Evolutionary conservation across 2,888 invertebrate genomes (phyloP), one percentile per base, ranked within the genome.

Genomic region (Cecidostiba fungosa): DNA sequence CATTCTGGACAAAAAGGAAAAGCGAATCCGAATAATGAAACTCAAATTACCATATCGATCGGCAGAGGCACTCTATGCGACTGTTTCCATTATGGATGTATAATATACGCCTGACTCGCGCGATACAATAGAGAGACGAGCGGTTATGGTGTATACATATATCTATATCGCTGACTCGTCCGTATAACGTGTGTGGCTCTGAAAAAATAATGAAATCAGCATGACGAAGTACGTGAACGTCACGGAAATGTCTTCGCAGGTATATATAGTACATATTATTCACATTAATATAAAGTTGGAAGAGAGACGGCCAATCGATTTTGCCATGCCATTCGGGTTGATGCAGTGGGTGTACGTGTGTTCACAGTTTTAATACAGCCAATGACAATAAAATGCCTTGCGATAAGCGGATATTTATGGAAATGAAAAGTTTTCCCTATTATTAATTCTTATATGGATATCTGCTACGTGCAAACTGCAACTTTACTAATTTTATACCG

Each of bases 171-270:
- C 23, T 47, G 23, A 19, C 29, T 66, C 3, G 19, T 19, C 3
- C 16, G 1, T 62, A 80, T 50, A 79, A 50, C 70, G 47, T 79
- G 47, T 50, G 50, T 5, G 29, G 50, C 72, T 47, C 36, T 80
- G 70, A 80, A 80, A 80, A 80, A 80, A 80, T 80, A 50, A 80
- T 72, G 79, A 80, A 72, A 80, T 80, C 79, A 72, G 79, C 72
- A 50, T 79, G 79, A 79, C 79, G 36, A 72, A 6, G 69, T 79
- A 50, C 26, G 19, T 2, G 36, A 50, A 50, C 29, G 26, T 66
- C 29, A 26, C 62, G 62, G 14, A 59, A 59, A 66, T 26, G 29
- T 26, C 10, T 66, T n/a, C 8, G 4, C 23, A 19, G 39, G 39
- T 26, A 73, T 5, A 73, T 47, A 50, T 23, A 73, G 47, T 43